A percentile compares a stretch with the other conserved stretches of the same genome.
These are phyloP conservation scores for Actinia equina DNA, from an alignment of 64 coral and sea anemone genomes.

Conservation along the genomic window DNA sequence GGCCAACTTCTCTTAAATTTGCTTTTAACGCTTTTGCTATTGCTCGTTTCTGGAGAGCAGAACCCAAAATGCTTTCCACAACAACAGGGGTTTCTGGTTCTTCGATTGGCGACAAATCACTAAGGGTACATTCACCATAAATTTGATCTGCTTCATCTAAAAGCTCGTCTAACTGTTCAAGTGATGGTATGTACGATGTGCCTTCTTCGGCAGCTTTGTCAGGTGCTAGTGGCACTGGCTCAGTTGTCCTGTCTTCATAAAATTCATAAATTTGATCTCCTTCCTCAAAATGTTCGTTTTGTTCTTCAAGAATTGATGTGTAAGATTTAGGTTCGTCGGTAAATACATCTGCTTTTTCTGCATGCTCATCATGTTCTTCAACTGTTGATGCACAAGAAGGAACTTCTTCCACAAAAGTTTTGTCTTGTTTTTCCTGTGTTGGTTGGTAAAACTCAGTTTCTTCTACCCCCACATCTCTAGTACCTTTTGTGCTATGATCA, in stretches of 20 bases:
- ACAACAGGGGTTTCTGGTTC: not conserved
- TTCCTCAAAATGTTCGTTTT: not conserved
- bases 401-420: not conserved
- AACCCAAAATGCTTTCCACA: not conserved
- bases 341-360: not conserved
- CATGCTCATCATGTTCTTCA: not conserved
- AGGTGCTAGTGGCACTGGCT: too few species aligned
- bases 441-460: too few species aligned
- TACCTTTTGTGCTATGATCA: too few species aligned
- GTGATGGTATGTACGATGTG: not conserved
- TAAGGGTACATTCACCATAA: too few species aligned
- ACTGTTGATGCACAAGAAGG: not conserved
- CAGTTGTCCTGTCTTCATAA: too few species aligned
- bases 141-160: too few species aligned
- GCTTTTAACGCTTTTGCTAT: not conserved
- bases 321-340: not conserved
- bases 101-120: too few species aligned
- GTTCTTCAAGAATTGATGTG: not conserved
- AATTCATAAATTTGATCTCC: not conserved
- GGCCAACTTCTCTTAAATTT: not conserved
- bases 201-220: not conserved
- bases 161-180: not conserved
- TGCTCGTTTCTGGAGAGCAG: not conserved
- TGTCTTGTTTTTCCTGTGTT: too few species aligned
- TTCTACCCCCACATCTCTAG: too few species aligned